phyloP scores from a whole-genome alignment of 2,797 vertebrate species.

The Odontamblyopus rebecca region DNA sequence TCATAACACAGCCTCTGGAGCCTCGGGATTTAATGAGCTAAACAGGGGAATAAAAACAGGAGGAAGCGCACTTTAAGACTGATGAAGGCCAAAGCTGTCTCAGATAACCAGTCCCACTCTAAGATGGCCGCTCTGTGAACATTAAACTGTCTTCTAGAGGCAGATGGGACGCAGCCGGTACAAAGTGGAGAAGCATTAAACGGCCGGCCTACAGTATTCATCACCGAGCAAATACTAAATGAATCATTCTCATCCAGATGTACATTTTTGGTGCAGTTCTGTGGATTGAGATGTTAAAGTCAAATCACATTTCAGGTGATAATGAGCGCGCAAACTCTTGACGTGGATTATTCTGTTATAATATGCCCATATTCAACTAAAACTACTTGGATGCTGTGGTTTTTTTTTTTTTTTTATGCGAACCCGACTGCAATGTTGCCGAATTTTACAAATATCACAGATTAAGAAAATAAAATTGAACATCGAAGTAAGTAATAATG shows the following conservation, averaged over 20 bases:
- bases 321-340: no score
- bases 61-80: background rate
- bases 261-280: no score
- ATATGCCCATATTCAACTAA: no score
- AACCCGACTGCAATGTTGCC: no score
- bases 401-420: no score
- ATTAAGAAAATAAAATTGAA: no score
- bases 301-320: no score
- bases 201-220: conserved; percentile 15
- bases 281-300: no score
- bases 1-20: conserved; percentile 53
- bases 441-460: no score
- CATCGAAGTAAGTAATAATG: no score
- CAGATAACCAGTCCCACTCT: conserved; percentile 9
- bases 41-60: conserved; percentile 39
- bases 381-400: no score
- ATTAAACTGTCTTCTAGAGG: conserved; percentile 22
- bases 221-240: background rate
- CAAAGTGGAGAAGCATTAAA: conserved; percentile 17
- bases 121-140: background rate
- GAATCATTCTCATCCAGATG: background rate
- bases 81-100: conserved; percentile 24
- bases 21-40: conserved; percentile 59
- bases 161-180: conserved; percentile 14
- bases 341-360: no score